Evolutionary conservation across 2,888 invertebrate genomes (phyloP).

Genomic region (Campoletis raptor): DNA sequence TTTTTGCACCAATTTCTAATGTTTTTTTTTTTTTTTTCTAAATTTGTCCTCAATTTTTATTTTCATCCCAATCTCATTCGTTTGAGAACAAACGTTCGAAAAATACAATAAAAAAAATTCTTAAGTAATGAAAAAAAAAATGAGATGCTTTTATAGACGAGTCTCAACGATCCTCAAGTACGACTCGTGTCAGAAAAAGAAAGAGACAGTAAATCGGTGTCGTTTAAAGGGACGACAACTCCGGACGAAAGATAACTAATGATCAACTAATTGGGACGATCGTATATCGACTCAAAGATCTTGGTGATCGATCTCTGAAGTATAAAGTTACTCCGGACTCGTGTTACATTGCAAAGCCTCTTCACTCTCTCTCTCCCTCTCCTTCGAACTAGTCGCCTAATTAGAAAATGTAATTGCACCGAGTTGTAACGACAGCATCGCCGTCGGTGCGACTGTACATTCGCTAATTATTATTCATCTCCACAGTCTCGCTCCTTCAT

Average conservation of each 20-base stretch:
- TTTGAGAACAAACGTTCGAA: not conserved
- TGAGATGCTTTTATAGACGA: not conserved
- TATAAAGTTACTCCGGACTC: conserved; percentile 51
- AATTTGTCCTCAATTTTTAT: no score
- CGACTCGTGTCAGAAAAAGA: conserved; percentile 10
- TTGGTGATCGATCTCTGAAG: conserved; percentile 74
- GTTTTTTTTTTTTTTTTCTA: not conserved
- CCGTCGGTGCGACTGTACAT: conserved; percentile 32
- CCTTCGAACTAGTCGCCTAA: conserved; percentile 59
- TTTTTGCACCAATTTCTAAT: not conserved
- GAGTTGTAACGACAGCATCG: conserved; percentile 41
- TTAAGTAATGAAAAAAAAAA: not conserved
- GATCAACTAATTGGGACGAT: conserved; percentile 78
- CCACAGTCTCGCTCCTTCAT: conserved; percentile 45
- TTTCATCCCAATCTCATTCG: not conserved
- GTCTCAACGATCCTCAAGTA: not conserved
- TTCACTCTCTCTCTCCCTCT: conserved; percentile 22
- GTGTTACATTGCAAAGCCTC: conserved; percentile 54
- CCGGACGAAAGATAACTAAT: conserved; percentile 63
- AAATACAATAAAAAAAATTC: not conserved
- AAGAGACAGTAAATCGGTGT: conserved; percentile 41
- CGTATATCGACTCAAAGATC: conserved; percentile 78
- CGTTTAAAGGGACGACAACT: conserved; percentile 63
- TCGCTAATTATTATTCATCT: conserved; percentile 67
- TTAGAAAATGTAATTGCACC: conserved; percentile 66